phyloP scores from a whole-genome alignment of 2,113 vertebrate species.

The Crotophaga sulcirostris region DNA sequence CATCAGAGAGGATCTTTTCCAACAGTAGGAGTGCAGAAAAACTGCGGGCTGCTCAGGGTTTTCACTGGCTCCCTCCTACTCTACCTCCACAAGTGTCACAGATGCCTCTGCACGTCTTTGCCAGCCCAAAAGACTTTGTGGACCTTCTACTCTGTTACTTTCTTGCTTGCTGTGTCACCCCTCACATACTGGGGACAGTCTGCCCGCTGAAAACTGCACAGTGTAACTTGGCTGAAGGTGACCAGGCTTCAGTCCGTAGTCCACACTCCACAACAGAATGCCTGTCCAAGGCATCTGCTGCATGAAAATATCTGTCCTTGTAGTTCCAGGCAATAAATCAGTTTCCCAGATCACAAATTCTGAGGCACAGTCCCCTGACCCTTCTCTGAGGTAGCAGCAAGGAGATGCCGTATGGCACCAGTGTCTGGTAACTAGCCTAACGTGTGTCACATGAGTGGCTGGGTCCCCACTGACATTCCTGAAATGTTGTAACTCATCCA shows the following conservation, averaged over 20 bases:
- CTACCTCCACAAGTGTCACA: not conserved
- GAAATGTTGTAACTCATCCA: not conserved
- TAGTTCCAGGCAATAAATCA: not conserved
- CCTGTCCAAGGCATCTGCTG: not conserved
- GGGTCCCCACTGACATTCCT: fast-evolving
- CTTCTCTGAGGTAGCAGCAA: not conserved
- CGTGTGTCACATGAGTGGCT: fast-evolving
- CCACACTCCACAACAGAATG: fast-evolving
- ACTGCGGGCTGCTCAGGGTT: fast-evolving
- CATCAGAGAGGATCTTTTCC: not conserved
- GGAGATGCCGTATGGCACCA: not conserved
- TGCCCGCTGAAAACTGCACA: fast-evolving
- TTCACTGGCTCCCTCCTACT: not conserved
- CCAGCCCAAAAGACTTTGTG: not conserved
- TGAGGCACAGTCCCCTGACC: fast-evolving
- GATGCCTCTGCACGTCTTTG: not conserved
- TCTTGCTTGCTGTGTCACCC: not conserved
- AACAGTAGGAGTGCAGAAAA: not conserved
- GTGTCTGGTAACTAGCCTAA: not conserved
- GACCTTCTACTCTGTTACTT: not conserved
- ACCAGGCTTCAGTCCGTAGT: not conserved
- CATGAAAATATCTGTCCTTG: not conserved
- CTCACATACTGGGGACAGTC: fast-evolving
- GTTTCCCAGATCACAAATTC: not conserved
- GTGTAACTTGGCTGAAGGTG: not conserved